Evolutionary conservation across 1,140 invertebrate species (phyloP).

Genomic region (Drosophila baimaii): DNA sequence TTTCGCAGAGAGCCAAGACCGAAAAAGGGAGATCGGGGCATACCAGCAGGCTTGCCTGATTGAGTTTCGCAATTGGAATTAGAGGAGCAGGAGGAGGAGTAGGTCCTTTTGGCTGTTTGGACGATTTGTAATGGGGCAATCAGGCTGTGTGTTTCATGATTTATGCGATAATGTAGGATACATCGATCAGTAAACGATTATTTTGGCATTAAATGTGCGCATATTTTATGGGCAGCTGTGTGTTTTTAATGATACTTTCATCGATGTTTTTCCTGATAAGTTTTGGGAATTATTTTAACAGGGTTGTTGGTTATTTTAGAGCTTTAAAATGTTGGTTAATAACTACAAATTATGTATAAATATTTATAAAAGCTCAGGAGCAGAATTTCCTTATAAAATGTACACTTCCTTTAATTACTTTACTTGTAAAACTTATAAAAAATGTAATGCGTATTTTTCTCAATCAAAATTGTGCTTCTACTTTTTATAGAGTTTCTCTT

Average conservation of each 20-base stretch:
- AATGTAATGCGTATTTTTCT: too few species aligned
- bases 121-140: constrained; percentile 37
- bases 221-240: background rate
- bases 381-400: too few species aligned
- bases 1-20: constrained; percentile 47
- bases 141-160: constrained; percentile 8
- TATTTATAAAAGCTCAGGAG: too few species aligned
- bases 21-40: background rate
- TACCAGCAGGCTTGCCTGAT: constrained; percentile 40
- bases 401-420: too few species aligned
- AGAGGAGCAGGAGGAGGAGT: background rate
- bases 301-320: too few species aligned
- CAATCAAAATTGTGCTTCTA: too few species aligned
- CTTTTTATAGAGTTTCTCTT: too few species aligned
- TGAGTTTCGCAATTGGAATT: constrained; percentile 38
- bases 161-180: constrained; percentile 25
- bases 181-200: constrained; percentile 21
- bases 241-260: background rate
- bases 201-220: constrained; percentile 21
- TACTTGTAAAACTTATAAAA: too few species aligned
- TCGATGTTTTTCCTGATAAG: background rate
- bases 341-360: too few species aligned
- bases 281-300: background rate
- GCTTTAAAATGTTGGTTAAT: too few species aligned
- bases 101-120: constrained; percentile 5